These are phyloP conservation scores for Eurypyga helias DNA, from an alignment of 2,113 vertebrate genomes.

Conservation along the genomic window DNA sequence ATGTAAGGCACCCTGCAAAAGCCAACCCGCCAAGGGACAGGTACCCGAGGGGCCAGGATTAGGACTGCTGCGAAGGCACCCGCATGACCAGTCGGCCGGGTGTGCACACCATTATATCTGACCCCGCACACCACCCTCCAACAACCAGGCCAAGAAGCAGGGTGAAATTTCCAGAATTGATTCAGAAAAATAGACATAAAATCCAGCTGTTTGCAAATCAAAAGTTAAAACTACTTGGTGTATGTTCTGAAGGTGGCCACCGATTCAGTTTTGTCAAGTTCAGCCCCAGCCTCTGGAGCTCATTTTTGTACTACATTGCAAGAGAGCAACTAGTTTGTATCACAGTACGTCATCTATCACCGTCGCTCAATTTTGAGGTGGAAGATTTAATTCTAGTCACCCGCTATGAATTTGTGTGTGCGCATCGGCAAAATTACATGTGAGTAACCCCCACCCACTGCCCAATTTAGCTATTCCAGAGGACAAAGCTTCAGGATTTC, in stretches of 20 bases:
- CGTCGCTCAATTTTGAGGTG: accelerated
- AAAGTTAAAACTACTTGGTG: neutral
- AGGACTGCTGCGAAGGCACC: accelerated
- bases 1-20: accelerated
- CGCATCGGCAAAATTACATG: neutral
- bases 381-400: neutral
- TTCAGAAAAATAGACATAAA: neutral
- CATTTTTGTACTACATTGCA: neutral
- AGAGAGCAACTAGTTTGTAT: neutral
- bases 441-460: neutral
- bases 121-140: neutral
- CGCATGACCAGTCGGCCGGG: accelerated
- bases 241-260: neutral
- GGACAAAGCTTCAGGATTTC: neutral
- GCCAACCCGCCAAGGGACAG: accelerated
- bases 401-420: accelerated
- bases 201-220: neutral
- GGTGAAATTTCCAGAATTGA: neutral
- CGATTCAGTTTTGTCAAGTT: neutral
- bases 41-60: neutral
- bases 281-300: neutral
- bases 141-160: neutral
- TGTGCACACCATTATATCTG: accelerated
- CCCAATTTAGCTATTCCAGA: neutral
- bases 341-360: accelerated